Evolutionary conservation across 1,140 invertebrate species (phyloP).

Genomic region (Hycleus cichorii): DNA sequence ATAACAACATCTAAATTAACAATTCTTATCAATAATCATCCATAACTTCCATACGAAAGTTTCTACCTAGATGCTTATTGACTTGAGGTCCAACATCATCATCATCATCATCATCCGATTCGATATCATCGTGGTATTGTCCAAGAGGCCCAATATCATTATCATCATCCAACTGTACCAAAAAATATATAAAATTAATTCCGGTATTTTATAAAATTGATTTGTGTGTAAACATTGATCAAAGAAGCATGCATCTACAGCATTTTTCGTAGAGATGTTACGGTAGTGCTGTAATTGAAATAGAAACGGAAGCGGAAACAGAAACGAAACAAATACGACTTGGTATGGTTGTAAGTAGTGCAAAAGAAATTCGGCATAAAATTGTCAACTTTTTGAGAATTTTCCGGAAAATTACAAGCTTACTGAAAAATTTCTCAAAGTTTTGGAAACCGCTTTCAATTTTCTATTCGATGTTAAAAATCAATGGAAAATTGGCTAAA

Average conservation of each 20-base stretch:
- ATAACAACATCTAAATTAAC: conserved; percentile 15
- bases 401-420: too few species aligned
- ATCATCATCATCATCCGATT: conserved; percentile 24
- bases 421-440: too few species aligned
- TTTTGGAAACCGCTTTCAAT: too few species aligned
- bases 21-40: conserved; percentile 20
- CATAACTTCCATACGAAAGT: conserved; percentile 23
- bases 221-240: neutral
- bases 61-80: conserved; percentile 19
- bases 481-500: too few species aligned
- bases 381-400: too few species aligned
- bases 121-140: conserved; percentile 21
- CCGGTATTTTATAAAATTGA: too few species aligned
- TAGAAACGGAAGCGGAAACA: too few species aligned
- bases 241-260: neutral
- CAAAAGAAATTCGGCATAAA: too few species aligned
- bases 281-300: neutral
- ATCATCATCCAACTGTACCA: conserved; percentile 27
- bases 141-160: conserved; percentile 19
- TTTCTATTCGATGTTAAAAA: too few species aligned
- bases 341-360: too few species aligned
- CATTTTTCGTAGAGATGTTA: neutral
- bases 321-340: too few species aligned
- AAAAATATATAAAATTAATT: neutral
- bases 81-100: conserved; percentile 28